Base-by-base conservation (phyloP, 2,888 invertebrate genomes). In the Chromoteleia sp. region DNA sequence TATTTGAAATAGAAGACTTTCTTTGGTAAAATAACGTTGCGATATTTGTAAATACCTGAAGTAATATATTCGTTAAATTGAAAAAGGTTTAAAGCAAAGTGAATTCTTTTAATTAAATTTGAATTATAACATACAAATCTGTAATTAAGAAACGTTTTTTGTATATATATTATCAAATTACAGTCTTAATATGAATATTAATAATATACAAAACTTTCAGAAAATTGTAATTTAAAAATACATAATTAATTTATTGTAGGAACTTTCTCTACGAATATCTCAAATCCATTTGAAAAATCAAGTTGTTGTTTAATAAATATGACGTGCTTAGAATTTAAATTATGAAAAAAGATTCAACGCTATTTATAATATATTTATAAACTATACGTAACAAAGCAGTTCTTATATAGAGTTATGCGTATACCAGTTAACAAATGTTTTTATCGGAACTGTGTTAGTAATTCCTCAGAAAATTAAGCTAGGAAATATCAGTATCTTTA, bases 1-100 rank as follows among this genome's bases (percentile, higher is more conserved):
- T 54, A 54, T 65, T 39, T 52, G n/a, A 65, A 39, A 52, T 65
- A 67, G 67, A 67, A 52, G 67, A 67, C 43, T 41, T 67, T 67
- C 67, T 67, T 67, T 67, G 67, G 54, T 54, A 67, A 67, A 65
- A 54, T 41, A 43, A 17, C 17, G 14, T 29, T 45, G 21, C 12
- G 6, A 30, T n/a, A 25, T 29, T 29, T 12, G 6, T 17, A 29
- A 12, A 29, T n/a, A n/a, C n/a, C n/a, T n/a, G n/a, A n/a, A n/a
- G n/a, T n/a, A n/a, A n/a, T n/a, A n/a, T n/a, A n/a, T n/a, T n/a
- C n/a, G n/a, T n/a, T n/a, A n/a, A n/a, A n/a, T n/a, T n/a, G n/a
- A n/a, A n/a, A n/a, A n/a, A n/a, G n/a, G n/a, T n/a, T n/a, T n/a
- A n/a, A n/a, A n/a, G n/a, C n/a, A n/a, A n/a, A n/a, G n/a, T n/a